These are phyloP conservation scores for Pollenia amentaria DNA, from an alignment of 2,888 invertebrate genomes.

Conservation along the genomic window DNA sequence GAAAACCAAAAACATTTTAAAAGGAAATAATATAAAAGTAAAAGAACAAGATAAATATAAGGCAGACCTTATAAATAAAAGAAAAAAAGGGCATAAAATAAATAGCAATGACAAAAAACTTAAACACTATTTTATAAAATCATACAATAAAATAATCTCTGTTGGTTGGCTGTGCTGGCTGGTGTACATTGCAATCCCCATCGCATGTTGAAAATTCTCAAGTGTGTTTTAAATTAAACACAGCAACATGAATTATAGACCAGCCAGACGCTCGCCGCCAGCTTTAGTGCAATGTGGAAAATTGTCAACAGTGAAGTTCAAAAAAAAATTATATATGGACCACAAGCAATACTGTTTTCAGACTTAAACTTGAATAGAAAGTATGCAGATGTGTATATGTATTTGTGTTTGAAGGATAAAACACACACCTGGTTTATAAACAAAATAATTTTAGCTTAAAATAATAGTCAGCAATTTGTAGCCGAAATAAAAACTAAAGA, in stretches of 20 bases:
- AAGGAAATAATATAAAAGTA: background rate
- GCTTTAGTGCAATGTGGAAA: constrained; percentile 15
- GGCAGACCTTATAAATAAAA: constrained; percentile 18
- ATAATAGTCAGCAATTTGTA: constrained; percentile 32
- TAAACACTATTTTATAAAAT: constrained; percentile 6
- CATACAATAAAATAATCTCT: constrained; percentile 8
- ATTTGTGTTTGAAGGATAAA: constrained; percentile 10
- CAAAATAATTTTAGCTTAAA: constrained; percentile 18
- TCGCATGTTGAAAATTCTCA: constrained; percentile 39
- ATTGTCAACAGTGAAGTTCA: constrained; percentile 19
- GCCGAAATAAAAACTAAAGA: background rate
- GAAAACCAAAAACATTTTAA: too few species aligned
- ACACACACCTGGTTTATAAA: background rate
- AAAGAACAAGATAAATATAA: constrained; percentile 16
- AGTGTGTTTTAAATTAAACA: constrained; percentile 46
- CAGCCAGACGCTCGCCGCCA: constrained; percentile 9
- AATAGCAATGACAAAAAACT: constrained; percentile 41
- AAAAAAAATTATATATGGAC: constrained; percentile 11
- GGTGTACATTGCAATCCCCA: too few species aligned
- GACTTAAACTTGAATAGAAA: background rate
- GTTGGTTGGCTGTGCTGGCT: constrained; percentile 22
- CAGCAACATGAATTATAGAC: constrained; percentile 39
- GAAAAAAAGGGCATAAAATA: constrained; percentile 4
- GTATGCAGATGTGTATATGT: background rate
- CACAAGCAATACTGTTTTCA: background rate